Evolutionary conservation across 1,140 invertebrate genomes (phyloP).

Genomic region (Zaprionus tsacasi): DNA sequence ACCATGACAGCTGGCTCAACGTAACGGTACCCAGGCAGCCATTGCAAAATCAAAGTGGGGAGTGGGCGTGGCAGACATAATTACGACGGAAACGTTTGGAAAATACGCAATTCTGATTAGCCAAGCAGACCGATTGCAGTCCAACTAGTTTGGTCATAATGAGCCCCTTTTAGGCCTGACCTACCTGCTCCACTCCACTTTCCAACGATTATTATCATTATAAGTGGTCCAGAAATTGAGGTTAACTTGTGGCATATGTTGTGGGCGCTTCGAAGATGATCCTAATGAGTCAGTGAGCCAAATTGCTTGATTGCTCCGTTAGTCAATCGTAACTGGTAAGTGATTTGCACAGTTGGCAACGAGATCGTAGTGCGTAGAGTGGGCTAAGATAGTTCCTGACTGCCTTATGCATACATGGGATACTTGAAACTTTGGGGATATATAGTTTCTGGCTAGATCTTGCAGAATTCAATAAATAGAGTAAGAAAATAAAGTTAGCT

Average conservation of each 20-base stretch:
- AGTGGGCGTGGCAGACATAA: conserved; percentile 46
- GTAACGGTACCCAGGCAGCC: conserved; percentile 35
- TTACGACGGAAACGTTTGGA: conserved; percentile 45
- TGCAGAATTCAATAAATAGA: not conserved
- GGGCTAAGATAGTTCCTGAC: not conserved
- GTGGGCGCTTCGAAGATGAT: conserved; percentile 46
- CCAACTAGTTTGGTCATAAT: not conserved
- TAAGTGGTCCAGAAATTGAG: not conserved
- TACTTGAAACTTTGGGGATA: not conserved
- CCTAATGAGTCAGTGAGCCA: not conserved
- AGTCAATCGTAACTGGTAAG: not conserved
- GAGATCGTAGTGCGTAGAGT: not conserved
- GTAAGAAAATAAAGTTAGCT: not conserved
- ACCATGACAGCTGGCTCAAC: conserved; percentile 31
- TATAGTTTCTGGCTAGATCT: not conserved
- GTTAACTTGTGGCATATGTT: conserved; percentile 34
- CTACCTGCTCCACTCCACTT: not conserved
- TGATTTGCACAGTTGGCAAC: not conserved
- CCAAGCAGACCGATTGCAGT: conserved; percentile 53
- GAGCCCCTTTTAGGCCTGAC: not conserved
- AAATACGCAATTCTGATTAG: conserved; percentile 73
- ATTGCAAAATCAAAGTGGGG: conserved; percentile 27
- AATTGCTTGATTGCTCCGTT: not conserved
- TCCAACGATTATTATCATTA: conserved; percentile 5
- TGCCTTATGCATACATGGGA: not conserved